Base-by-base conservation (phyloP, 1,140 invertebrate species). In the Sinella curviseta region DNA sequence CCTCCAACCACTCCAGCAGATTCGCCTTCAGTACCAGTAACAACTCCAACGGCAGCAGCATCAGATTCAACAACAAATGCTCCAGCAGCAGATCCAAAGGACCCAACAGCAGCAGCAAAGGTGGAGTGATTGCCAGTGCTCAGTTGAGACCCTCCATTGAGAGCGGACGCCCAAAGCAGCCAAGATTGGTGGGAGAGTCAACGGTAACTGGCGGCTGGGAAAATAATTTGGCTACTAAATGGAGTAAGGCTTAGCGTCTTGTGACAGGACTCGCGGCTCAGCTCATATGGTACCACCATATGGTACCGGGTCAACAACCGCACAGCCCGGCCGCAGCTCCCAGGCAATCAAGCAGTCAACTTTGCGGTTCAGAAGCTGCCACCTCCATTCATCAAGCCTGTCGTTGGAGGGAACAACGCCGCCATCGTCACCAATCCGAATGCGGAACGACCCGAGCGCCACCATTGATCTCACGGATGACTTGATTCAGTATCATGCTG, bases 381-480 rank as follows among this genome's bases (percentile, higher is more conserved):
- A 17, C 12, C 80, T 78, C 16, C 75, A 80, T 17, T 8, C 57
- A n/a, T n/a, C n/a, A 4, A 70, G 20, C 30, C 34, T 26, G 8
- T 1, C 1, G 3, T 20, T 30, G 12, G 20, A 2, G 26, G 30
- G 8, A 31, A n/a, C 48, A 57, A 30, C 35, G 54, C 70, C 2
- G 24, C 28, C 2, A 77, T 78, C 3, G 14, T 48, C 8, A 57
- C 57, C 8, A 76, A 78, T 34, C 39, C 39, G 20, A 8, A 31
- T 16, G 35, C 70, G 4, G 81, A 82, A 35, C 26, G 83, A 20
- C 83, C 83, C 3, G 81, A 80, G 55, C 34, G 83, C 12, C 26
- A 84, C 83, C 14, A 80, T 84, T 30, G 83, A 84, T 67, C 80
- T 84, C 54, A 84, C 83, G 0, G 78, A 79, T 12, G 83, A 84